These are phyloP conservation scores for Cephonodes hylas DNA, from an alignment of 2,888 invertebrate species.

Conservation along the genomic window DNA sequence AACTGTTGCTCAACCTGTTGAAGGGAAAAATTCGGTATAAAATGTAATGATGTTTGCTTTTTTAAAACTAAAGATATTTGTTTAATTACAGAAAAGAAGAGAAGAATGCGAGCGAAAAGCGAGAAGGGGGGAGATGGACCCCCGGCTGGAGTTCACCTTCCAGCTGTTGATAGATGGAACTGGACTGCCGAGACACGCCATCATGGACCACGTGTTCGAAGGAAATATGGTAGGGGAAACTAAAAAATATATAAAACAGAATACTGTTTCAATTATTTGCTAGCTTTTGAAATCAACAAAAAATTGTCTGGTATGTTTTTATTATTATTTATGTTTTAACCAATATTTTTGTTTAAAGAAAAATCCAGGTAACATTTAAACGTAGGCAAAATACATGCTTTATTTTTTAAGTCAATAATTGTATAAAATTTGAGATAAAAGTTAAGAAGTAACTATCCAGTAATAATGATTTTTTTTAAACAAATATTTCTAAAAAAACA, in stretches of 20 bases:
- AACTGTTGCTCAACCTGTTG: background rate
- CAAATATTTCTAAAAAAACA: background rate
- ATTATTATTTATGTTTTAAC: too few relatives aligned
- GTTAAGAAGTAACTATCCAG: too few relatives aligned
- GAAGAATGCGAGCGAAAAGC: slow-evolving; percentile 97
- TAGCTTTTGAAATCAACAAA: too few relatives aligned
- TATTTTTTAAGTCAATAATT: too few relatives aligned
- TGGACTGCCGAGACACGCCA: slow-evolving; percentile 88
- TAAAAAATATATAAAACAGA: slow-evolving; percentile 16
- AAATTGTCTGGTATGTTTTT: too few relatives aligned
- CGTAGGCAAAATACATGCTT: too few relatives aligned
- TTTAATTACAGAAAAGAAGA: slow-evolving; percentile 79
- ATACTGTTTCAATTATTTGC: background rate
- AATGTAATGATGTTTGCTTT: too few relatives aligned
- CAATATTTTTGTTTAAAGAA: too few relatives aligned
- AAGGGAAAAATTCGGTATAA: background rate
- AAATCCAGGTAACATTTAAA: too few relatives aligned
- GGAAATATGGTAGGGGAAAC: slow-evolving; percentile 87
- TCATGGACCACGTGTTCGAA: slow-evolving; percentile 95
- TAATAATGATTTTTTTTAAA: too few relatives aligned
- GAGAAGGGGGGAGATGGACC: slow-evolving; percentile 95
- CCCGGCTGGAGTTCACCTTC: slow-evolving; percentile 93
- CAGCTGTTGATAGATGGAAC: slow-evolving; percentile 93
- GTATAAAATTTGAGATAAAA: too few relatives aligned
- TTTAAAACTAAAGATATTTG: too few relatives aligned